A percentile compares a stretch with the other conserved stretches of the same genome.
Evolutionary conservation across 37 sponge, comb jelly and placozoan species (phyloP).

Genomic region (Crambe crambe): DNA sequence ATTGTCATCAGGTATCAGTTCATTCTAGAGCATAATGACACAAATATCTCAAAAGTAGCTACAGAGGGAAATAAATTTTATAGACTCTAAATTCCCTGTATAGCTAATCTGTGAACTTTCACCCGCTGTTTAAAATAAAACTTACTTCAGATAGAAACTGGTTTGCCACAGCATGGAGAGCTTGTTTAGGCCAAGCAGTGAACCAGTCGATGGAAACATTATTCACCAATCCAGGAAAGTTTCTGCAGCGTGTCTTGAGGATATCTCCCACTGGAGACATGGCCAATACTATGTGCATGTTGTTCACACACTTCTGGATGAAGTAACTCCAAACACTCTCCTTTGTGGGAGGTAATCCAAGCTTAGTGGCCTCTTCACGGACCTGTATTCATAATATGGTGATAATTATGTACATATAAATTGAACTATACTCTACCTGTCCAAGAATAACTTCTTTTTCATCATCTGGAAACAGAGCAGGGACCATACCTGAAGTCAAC

Average conservation of each 20-base stretch:
- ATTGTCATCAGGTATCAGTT: conserved; percentile 81
- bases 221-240: conserved; percentile 99
- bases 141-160: conserved; percentile 91
- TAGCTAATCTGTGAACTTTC: too few species aligned
- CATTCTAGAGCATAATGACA: conserved; percentile 59
- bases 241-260: conserved; percentile 92
- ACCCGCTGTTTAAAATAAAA: too few species aligned
- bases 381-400: conserved; percentile 23
- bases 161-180: conserved; percentile 95
- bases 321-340: conserved; percentile 95
- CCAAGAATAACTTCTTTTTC: conserved; percentile 92
- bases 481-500: conserved; percentile 99
- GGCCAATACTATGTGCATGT: conserved; percentile 95
- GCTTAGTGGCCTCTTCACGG: conserved; percentile 89
- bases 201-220: conserved; percentile 98
- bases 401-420: neutral
- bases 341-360: conserved; percentile 83
- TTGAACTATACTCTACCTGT: conserved; percentile 38
- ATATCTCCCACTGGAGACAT: conserved; percentile 98
- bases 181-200: conserved; percentile 98
- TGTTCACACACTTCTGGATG: conserved; percentile 88
- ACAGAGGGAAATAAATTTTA: too few species aligned
- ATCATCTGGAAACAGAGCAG: conserved; percentile 96
- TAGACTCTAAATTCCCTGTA: too few species aligned
- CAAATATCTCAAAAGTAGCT: neutral